phyloP scores from a whole-genome alignment of 2,797 vertebrate genomes.

The Siniperca obscura region DNA sequence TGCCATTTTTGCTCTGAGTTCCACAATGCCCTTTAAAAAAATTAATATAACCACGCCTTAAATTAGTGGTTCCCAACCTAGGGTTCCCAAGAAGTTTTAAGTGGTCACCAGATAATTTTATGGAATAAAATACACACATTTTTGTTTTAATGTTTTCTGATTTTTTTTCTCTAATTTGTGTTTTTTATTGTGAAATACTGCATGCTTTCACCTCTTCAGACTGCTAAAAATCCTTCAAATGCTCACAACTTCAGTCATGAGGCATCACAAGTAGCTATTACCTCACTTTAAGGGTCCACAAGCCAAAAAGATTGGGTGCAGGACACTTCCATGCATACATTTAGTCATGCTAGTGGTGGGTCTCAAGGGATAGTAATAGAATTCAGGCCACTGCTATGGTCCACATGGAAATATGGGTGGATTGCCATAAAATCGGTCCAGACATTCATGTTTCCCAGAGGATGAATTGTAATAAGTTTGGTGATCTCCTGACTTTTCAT shows the following conservation, averaged over 20 bases:
- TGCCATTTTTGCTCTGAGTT: no score
- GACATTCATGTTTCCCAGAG: no score
- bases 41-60: not conserved
- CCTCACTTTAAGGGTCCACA: not conserved
- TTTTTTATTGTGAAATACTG: not conserved
- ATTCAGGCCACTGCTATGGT: not conserved
- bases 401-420: no score
- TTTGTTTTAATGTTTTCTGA: no score
- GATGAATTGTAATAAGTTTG: no score
- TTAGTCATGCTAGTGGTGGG: not conserved
- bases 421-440: no score
- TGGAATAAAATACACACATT: not conserved
- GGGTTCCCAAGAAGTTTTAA: not conserved
- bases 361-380: not conserved
- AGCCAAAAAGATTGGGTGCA: not conserved
- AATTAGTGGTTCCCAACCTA: not conserved
- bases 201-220: no score
- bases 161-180: no score
- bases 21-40: no score
- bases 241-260: not conserved
- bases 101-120: not conserved
- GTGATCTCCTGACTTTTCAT: not conserved
- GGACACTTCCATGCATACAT: not conserved
- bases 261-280: not conserved
- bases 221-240: not conserved